Evolutionary conservation across 2,888 invertebrate genomes (phyloP), one percentile per base, ranked within the genome.

Genomic region (Portevinia maculata): DNA sequence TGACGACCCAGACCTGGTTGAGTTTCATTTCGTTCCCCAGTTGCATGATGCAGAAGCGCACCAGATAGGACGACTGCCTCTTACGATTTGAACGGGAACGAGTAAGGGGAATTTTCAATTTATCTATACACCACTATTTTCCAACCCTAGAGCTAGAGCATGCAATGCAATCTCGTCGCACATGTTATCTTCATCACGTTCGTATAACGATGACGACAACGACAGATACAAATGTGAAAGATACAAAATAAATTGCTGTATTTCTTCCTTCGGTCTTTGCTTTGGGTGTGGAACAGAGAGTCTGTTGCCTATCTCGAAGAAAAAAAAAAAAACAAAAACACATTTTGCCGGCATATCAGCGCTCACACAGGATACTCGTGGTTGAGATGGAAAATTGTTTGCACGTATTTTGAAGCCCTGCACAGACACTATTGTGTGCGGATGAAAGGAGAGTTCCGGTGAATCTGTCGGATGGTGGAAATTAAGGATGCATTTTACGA

Each of bases 1-100:
- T 24, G 24, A 24, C 83, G 83, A 83, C 83, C 83, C 83, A 83
- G 83, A 83, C 83, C 83, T 83, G 83, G 62, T 78, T 83, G 78
- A 50, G 71, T 83, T 76, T 62, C 70, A 57, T 64, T 64, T 64
- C 60, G 70, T 76, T 83, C 76, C 71, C 52, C 52, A 39, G 52
- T 34, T 70, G 62, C 71, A 73, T 81, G 57, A 5, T 79, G 73
- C 73, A 64, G 13, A 60, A 34, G 62, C 52, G 28, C 37, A n/a
- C n/a, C n/a, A n/a, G 41, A 17, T 59, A 53, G 48, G 32, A 24
- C 30, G 41, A 39, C 55, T 62, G 17, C 59, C 69, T 57, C 62
- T 64, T 64, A 62, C 46, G 64, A 37, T 48, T 50, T n/a, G 15
- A 32, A 44, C 19, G 39, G 41, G 19, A 19, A 32, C 30, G 8